These are phyloP conservation scores for Florisuga fusca DNA, from an alignment of 2,797 vertebrate species.

Conservation along the genomic window DNA sequence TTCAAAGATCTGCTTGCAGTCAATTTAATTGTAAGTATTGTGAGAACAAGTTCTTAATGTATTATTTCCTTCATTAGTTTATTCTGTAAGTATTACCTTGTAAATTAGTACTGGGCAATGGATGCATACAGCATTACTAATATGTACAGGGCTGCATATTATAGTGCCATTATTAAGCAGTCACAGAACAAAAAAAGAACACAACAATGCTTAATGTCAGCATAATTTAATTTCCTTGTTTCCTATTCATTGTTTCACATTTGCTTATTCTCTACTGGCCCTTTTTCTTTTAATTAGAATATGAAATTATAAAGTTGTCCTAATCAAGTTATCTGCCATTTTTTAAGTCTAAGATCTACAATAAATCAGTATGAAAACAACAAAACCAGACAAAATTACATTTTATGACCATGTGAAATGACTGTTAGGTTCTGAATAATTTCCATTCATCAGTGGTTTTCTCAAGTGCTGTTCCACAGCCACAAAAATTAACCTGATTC, in stretches of 20 bases:
- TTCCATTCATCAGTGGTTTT: background rate
- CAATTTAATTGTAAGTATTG: background rate
- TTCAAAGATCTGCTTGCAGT: background rate
- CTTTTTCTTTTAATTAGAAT: background rate
- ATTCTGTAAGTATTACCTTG: background rate
- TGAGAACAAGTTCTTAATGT: background rate
- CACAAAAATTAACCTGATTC: background rate
- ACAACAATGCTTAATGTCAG: background rate
- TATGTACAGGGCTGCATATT: background rate
- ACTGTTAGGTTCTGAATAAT: background rate
- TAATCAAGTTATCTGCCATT: background rate
- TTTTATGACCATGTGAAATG: background rate
- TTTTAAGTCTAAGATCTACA: background rate
- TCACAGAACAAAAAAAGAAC: background rate
- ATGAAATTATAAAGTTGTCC: background rate
- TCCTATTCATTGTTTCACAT: background rate
- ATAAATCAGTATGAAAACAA: constrained; percentile 11
- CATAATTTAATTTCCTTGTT: background rate
- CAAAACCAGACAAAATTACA: background rate
- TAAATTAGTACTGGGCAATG: constrained; percentile 1
- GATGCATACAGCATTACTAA: background rate
- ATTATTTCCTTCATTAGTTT: background rate
- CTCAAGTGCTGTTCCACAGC: background rate
- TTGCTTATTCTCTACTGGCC: background rate
- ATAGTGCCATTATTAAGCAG: background rate